Percentiles rank a stretch among this genome's conserved stretches.
phyloP scores from a whole-genome alignment of 2,888 invertebrate species.

The Nymphalis urticae region DNA sequence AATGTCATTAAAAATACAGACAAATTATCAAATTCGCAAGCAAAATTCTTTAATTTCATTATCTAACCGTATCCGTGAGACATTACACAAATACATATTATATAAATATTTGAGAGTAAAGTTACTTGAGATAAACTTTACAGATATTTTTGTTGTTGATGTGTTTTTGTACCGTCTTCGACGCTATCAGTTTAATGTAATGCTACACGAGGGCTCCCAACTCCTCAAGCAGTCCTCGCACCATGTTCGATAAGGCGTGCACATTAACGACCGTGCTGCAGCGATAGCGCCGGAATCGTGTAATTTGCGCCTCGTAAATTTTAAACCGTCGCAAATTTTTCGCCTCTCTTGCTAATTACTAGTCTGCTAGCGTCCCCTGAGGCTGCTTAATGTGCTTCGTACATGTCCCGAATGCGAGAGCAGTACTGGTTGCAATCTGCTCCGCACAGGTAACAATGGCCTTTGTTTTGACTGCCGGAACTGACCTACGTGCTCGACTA shows the following conservation, averaged over 20 bases:
- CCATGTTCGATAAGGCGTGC: slow-evolving; percentile 75
- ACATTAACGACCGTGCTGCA: slow-evolving; percentile 75
- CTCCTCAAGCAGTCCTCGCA: slow-evolving; percentile 48
- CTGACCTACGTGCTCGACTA: slow-evolving; percentile 63
- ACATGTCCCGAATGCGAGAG: slow-evolving; percentile 76
- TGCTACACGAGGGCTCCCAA: slow-evolving; percentile 30
- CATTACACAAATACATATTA: too few species aligned
- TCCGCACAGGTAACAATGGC: slow-evolving; percentile 69
- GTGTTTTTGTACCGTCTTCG: slow-evolving; percentile 48
- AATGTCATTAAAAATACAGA: not conserved
- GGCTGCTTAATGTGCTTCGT: slow-evolving; percentile 77
- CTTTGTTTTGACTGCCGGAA: slow-evolving; percentile 73
- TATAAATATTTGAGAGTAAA: not conserved
- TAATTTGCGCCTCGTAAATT: slow-evolving; percentile 82
- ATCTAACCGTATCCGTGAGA: too few species aligned
- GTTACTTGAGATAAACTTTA: too few species aligned
- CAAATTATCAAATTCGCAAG: too few species aligned
- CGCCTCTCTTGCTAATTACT: slow-evolving; percentile 79
- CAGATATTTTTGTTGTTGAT: not conserved
- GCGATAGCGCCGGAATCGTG: slow-evolving; percentile 77
- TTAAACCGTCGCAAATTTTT: slow-evolving; percentile 81
- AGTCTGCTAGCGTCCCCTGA: slow-evolving; percentile 75
- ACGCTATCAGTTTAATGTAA: slow-evolving; percentile 61
- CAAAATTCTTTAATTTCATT: too few species aligned
- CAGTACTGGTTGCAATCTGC: slow-evolving; percentile 65